These are phyloP conservation scores for Australoheros facetus DNA, from an alignment of 2,797 vertebrate genomes.

Conservation along the genomic window DNA sequence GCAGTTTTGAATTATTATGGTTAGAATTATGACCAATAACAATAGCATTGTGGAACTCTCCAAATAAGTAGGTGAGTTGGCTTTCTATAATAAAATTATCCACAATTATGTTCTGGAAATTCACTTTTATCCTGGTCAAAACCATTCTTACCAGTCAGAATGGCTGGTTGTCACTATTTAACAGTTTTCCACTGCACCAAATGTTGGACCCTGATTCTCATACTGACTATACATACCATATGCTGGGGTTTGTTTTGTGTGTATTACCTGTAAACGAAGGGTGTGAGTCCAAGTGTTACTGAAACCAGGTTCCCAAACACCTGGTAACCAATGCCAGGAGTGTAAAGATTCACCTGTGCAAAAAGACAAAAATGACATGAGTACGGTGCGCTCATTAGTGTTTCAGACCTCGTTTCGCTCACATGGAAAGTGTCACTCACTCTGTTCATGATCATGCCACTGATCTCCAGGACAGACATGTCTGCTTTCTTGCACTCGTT, in stretches of 20 bases:
- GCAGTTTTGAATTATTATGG: not conserved
- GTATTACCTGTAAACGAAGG: slow-evolving; percentile 83
- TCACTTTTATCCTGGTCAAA: not conserved
- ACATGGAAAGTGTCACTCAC: slow-evolving; percentile 74
- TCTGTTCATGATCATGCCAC: slow-evolving; percentile 98
- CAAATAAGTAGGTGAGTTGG: rapidly evolving
- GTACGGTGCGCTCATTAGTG: not conserved
- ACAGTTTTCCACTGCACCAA: no score
- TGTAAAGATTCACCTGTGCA: slow-evolving; percentile 90
- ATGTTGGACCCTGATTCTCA: not conserved
- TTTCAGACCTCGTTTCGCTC: not conserved
- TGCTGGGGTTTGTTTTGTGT: not conserved
- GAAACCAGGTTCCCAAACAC: slow-evolving; percentile 93
- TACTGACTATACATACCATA: rapidly evolving
- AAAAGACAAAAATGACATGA: not conserved
- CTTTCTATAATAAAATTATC: not conserved
- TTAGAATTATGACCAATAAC: not conserved
- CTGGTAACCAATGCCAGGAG: slow-evolving; percentile 96
- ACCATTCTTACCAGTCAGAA: not conserved
- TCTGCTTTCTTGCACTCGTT: slow-evolving; percentile 99
- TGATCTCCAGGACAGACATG: slow-evolving; percentile 99
- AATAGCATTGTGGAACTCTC: not conserved
- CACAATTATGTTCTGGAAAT: not conserved
- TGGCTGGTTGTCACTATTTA: not conserved
- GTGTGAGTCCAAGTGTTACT: slow-evolving; percentile 90